These are phyloP conservation scores for Sarcophaga bullata DNA, from an alignment of 1,140 invertebrate species.

Conservation along the genomic window DNA sequence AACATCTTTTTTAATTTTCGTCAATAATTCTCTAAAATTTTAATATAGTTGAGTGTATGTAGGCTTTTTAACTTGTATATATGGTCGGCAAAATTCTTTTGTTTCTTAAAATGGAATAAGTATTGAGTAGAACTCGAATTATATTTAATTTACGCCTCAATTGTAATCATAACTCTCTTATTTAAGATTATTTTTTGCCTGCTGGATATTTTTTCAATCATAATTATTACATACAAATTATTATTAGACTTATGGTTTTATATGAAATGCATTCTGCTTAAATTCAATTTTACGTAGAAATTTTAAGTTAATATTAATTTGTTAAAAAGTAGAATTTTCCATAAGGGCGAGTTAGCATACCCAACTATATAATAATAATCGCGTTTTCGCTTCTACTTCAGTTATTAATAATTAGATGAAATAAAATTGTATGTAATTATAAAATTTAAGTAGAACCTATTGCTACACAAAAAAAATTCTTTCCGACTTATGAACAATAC, in stretches of 20 bases:
- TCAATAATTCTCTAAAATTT: neutral
- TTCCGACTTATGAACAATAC: no score
- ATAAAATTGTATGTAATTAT: constrained; percentile 5
- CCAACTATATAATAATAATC: neutral
- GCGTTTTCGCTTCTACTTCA: neutral
- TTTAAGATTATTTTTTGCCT: constrained; percentile 32
- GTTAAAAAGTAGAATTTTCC: neutral
- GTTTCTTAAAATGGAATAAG: constrained; percentile 26
- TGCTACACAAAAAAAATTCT: no score
- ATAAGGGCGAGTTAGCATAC: constrained; percentile 23
- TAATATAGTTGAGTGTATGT: neutral
- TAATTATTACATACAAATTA: constrained; percentile 8
- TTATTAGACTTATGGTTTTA: constrained; percentile 38
- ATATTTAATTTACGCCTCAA: constrained; percentile 32
- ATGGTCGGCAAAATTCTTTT: neutral
- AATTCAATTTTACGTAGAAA: constrained; percentile 36
- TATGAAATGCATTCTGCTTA: constrained; percentile 31
- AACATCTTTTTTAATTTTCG: no score
- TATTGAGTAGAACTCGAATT: constrained; percentile 39
- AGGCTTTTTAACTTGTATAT: no score
- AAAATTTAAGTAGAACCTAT: neutral
- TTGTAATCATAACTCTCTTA: constrained; percentile 25
- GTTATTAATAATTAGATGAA: neutral
- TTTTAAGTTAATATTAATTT: constrained; percentile 41
- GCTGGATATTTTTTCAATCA: constrained; percentile 28